Base-by-base conservation (phyloP, 2,113 vertebrate genomes). In the Nothocercus nigrocapillus region DNA sequence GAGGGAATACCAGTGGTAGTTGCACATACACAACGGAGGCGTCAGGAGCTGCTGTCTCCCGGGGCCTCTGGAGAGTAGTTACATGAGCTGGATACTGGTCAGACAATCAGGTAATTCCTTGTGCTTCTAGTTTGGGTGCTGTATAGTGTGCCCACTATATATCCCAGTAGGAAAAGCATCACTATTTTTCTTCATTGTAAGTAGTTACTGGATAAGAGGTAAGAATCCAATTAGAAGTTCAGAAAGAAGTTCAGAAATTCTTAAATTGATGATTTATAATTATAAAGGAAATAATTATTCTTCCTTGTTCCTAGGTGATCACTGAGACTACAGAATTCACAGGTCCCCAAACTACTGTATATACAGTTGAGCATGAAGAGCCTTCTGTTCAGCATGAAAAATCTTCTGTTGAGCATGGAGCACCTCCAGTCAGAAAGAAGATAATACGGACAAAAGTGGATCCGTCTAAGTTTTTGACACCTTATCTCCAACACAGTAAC, bases 401-500 rank as follows among this genome's bases (percentile, higher is more conserved):
- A 34, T 22, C 93, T 68, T 15, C 89, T 2, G 7, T 2, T 75
- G 19, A 69, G 30, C 83, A 61, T 66, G 98, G 80, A 30, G 97
- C 98, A 27, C 95, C 98, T 72, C 98, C 97, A 25, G 90, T 93
- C 87, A 98, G 98, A 91, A 99, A 97, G 92, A 98, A 96, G 75
- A 98, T 83, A 42, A 98, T 98, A 94, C 98, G 97, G 93, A 98
- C 93, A 38, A 99, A 99, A 97, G 98, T 99, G 97, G 99, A 99
- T 86, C 94, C 98, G 15, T 99, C 99, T 40, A 99, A 99, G 97
- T 99, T 99, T 96, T 98, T 99, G 99, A 99, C 99, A 6, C 99
- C 99, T 24, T 99, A 99, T 93, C 97, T 99, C 97, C 97, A 98
- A 66, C 99, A 99, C 95, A 99, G 99, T 96, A 98, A 98, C 90